These are phyloP conservation scores for Platichthys stellatus DNA, from an alignment of 2,113 vertebrate species.

Conservation along the genomic window DNA sequence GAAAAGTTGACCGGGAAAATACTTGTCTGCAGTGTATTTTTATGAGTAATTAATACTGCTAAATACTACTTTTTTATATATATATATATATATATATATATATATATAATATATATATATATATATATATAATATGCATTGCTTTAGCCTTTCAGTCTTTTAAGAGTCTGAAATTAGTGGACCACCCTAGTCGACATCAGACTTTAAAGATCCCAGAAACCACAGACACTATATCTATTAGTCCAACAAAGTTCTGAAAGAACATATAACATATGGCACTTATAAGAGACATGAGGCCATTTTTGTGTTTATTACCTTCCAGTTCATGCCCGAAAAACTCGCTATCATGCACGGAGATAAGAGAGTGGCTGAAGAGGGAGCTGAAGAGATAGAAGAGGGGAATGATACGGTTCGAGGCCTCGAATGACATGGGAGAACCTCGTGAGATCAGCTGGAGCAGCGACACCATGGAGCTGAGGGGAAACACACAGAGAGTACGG, in stretches of 20 bases:
- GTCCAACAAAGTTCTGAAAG: background rate
- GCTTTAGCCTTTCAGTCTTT: too few relatives aligned
- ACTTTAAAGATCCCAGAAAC: background rate
- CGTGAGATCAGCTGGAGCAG: constrained; percentile 95
- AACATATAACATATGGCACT: background rate
- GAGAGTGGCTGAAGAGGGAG: constrained; percentile 97
- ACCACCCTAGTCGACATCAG: background rate
- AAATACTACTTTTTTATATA: too few relatives aligned
- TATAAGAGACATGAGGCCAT: background rate
- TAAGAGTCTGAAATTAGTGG: too few relatives aligned
- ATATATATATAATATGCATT: too few relatives aligned
- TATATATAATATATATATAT: too few relatives aligned
- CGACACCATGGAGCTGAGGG: constrained; percentile 91
- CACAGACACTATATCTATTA: background rate
- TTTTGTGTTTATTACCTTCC: constrained; percentile 83
- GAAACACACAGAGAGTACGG: background rate
- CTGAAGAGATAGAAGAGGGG: constrained; percentile 99
- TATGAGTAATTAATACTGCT: too few relatives aligned
- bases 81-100: too few relatives aligned
- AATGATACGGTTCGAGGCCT: constrained; percentile 96
- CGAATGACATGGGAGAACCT: constrained; percentile 95
- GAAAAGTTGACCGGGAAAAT: too few relatives aligned
- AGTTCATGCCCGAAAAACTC: constrained; percentile 95
- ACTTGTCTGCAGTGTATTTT: too few relatives aligned
- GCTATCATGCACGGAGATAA: constrained; percentile 97